A percentile compares a stretch with the other conserved stretches of the same genome.
These are phyloP conservation scores for Chrysocyon brachyurus DNA, from an alignment of 2,797 vertebrate genomes.

Conservation along the genomic window DNA sequence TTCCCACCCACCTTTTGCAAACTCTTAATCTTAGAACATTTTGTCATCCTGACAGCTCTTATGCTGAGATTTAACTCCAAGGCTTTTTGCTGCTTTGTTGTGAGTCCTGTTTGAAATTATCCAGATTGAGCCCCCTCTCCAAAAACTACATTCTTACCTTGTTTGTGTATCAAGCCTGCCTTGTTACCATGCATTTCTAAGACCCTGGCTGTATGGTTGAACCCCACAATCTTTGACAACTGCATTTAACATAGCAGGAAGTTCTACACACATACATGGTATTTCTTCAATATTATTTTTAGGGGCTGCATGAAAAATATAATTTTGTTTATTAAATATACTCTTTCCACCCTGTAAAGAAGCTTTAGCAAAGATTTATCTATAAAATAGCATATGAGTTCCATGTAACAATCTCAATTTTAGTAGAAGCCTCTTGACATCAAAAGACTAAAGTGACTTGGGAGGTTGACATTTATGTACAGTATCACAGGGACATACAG, in stretches of 20 bases:
- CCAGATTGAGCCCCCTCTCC: neutral
- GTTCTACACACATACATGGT: neutral
- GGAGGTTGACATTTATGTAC: neutral
- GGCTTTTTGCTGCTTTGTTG: neutral
- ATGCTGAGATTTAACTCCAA: neutral
- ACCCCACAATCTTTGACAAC: neutral
- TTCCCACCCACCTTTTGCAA: neutral
- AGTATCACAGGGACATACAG: neutral
- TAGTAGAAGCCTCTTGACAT: neutral
- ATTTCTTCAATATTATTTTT: constrained; percentile 25
- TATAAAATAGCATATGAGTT: neutral
- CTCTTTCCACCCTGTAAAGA: neutral
- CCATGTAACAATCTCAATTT: neutral
- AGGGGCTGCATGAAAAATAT: neutral
- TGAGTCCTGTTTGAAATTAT: neutral
- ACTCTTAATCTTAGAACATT: neutral
- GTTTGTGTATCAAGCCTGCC: neutral
- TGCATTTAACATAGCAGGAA: neutral
- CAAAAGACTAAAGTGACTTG: neutral
- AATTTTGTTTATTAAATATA: neutral
- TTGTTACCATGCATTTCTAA: neutral
- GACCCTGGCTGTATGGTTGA: neutral
- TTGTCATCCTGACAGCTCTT: neutral
- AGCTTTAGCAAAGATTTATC: neutral
- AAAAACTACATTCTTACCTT: neutral